A percentile compares a stretch with the other conserved stretches of the same genome.
Evolutionary conservation across 2,113 vertebrate genomes (phyloP).

Genomic region (Arenaria interpres): DNA sequence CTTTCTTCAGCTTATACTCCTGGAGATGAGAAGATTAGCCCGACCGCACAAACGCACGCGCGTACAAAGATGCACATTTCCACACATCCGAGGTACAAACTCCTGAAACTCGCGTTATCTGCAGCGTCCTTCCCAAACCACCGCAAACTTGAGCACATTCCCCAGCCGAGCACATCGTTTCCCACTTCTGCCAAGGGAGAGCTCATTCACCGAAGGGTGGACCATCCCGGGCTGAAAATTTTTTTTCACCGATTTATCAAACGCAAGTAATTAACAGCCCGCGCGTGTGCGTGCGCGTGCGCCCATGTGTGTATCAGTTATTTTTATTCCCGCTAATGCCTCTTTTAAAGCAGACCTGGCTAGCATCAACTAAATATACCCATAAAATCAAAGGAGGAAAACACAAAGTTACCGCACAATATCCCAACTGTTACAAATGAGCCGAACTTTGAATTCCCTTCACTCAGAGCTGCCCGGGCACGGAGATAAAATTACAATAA

Average conservation of each 20-base stretch:
- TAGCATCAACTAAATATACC: not conserved
- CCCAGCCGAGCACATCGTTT: not conserved
- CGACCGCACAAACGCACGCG: not conserved
- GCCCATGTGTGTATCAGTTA: not conserved
- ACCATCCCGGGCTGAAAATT: not conserved
- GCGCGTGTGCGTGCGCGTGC: fast-evolving
- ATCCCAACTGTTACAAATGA: not conserved
- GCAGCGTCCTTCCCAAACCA: conserved; percentile 46
- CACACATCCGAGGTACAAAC: not conserved
- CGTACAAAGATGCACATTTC: not conserved
- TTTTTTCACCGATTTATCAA: conserved; percentile 16
- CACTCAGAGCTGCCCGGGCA: not conserved
- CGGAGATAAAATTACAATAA: not conserved
- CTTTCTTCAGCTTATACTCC: not conserved
- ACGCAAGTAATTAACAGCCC: not conserved
- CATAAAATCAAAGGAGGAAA: not conserved
- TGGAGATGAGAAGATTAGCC: not conserved
- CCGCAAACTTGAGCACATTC: conserved; percentile 1
- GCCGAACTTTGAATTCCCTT: not conserved
- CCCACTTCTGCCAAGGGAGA: not conserved
- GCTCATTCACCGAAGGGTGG: not conserved
- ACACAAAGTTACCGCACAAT: not conserved
- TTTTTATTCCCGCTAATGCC: conserved; percentile 5
- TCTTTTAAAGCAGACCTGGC: not conserved
- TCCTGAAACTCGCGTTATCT: conserved; percentile 29